Evolutionary conservation across 2,797 vertebrate genomes (phyloP).

Genomic region (Brachyalestes nurse): DNA sequence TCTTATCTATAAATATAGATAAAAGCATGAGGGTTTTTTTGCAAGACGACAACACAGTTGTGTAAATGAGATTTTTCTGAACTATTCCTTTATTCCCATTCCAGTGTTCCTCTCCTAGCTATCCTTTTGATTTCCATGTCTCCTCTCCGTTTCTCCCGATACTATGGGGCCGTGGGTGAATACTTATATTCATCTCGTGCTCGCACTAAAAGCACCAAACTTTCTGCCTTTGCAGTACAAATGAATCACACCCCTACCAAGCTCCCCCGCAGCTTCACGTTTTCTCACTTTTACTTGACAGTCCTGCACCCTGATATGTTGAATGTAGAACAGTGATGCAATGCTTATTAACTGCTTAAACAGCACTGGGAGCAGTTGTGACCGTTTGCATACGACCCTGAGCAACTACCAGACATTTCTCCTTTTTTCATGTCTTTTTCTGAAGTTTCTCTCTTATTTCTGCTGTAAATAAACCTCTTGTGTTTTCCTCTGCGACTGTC

Average conservation of each 20-base stretch:
- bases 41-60: no score
- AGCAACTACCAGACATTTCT: background rate
- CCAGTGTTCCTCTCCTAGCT: background rate
- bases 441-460: background rate
- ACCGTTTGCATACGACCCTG: background rate
- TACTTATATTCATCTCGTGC: no score
- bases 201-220: background rate
- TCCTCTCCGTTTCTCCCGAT: background rate
- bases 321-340: no score
- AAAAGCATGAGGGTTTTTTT: no score
- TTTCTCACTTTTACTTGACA: no score
- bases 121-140: background rate
- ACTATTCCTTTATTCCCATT: background rate
- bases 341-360: no score
- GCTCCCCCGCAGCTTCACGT: no score
- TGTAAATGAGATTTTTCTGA: background rate
- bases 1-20: no score
- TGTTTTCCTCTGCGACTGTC: background rate
- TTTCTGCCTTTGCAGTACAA: background rate
- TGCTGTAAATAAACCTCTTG: conserved; percentile 21
- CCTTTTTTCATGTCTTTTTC: background rate
- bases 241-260: background rate
- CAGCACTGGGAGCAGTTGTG: no score
- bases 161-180: no score
- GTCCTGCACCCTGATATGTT: no score